Evolutionary conservation across 2,797 vertebrate species (phyloP).

Genomic region (Chloroceryle inda): DNA sequence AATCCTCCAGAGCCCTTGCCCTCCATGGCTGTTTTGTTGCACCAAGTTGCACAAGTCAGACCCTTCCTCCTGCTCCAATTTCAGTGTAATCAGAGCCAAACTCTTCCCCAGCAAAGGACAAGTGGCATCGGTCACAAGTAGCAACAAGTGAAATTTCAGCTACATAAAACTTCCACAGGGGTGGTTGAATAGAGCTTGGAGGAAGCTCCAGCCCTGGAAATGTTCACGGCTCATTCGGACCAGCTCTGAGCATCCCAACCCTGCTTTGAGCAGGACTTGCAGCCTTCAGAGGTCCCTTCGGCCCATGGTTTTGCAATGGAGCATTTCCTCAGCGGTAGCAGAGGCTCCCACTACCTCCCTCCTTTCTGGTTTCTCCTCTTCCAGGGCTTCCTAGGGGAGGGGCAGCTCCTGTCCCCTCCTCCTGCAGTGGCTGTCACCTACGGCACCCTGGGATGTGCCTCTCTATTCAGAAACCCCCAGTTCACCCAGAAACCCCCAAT

Average conservation of each 20-base stretch:
- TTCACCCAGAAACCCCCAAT: background rate
- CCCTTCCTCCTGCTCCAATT: background rate
- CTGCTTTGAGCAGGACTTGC: background rate
- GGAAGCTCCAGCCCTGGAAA: background rate
- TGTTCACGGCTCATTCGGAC: background rate
- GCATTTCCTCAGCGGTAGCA: background rate
- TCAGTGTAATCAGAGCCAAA: background rate
- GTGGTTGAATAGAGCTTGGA: background rate
- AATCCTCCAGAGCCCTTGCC: background rate
- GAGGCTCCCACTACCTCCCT: background rate
- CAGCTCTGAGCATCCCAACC: background rate
- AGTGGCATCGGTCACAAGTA: rapidly evolving
- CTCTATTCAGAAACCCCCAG: background rate
- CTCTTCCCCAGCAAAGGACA: background rate
- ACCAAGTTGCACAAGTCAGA: background rate
- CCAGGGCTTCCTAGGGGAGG: background rate
- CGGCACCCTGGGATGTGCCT: rapidly evolving
- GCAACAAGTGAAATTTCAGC: background rate
- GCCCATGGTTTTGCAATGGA: background rate
- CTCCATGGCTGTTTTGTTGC: background rate
- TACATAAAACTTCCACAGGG: background rate
- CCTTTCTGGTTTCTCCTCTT: background rate
- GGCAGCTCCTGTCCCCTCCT: background rate
- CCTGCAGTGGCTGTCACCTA: background rate
- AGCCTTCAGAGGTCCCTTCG: background rate